Evolutionary conservation across 2,797 vertebrate species (phyloP).

Genomic region (Petrocephalus schoutedeni): DNA sequence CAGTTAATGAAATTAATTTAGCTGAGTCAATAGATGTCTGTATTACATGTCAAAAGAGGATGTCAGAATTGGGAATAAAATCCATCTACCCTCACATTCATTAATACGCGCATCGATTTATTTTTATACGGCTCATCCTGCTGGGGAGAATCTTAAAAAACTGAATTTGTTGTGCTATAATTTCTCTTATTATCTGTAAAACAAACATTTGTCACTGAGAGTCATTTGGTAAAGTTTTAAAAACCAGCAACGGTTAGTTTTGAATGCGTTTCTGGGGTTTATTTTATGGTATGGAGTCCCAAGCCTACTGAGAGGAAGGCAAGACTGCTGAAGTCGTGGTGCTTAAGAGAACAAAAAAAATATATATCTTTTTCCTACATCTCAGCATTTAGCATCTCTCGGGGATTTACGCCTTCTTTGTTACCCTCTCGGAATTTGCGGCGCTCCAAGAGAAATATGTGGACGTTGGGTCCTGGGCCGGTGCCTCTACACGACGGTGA

Average conservation of each 20-base stretch:
- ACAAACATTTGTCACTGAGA: neutral
- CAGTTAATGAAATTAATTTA: conserved; percentile 2
- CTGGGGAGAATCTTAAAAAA: neutral
- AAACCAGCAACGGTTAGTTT: neutral
- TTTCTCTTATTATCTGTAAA: neutral
- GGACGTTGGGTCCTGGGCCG: neutral
- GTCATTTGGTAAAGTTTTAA: neutral
- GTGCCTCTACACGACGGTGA: neutral
- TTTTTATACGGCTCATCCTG: neutral
- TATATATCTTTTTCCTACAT: neutral
- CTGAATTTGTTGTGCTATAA: neutral
- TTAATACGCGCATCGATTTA: neutral
- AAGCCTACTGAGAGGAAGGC: neutral
- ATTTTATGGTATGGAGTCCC: neutral
- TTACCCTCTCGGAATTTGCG: neutral
- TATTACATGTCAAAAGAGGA: neutral
- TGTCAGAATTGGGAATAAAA: neutral
- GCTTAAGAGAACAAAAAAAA: neutral
- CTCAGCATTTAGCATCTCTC: neutral
- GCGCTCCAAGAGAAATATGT: neutral
- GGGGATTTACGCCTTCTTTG: neutral
- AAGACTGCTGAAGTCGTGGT: neutral
- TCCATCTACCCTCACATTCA: neutral
- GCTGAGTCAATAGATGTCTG: neutral
- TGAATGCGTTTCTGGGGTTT: neutral